These are phyloP conservation scores for Phallusia fumigata DNA, from an alignment of 23 tunicate genomes.

Conservation along the genomic window DNA sequence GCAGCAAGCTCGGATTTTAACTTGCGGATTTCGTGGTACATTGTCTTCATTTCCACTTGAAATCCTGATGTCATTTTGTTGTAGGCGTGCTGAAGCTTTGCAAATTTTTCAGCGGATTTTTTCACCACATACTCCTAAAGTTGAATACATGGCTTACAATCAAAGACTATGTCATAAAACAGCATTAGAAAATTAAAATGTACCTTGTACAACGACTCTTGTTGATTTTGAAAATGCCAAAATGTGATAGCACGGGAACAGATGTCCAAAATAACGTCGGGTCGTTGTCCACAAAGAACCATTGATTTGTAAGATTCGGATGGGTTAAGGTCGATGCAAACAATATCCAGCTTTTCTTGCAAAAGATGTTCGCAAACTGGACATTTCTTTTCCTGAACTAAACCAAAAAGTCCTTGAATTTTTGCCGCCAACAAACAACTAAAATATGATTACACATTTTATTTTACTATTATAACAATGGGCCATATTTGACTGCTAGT, in stretches of 20 bases:
- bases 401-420: no score
- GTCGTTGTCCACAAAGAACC: conserved; percentile 78
- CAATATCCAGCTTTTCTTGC: conserved; percentile 59
- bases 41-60: conserved; percentile 52
- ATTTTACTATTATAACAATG: no score
- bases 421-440: no score
- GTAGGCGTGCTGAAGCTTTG: conserved; percentile 57
- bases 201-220: conserved; percentile 69
- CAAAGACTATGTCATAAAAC: not conserved
- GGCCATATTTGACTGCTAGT: not conserved
- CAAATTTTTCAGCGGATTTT: conserved; percentile 42
- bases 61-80: conserved; percentile 49
- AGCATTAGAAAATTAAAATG: not conserved
- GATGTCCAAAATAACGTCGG: conserved; percentile 73
- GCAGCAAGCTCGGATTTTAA: conserved; percentile 45
- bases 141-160: not conserved
- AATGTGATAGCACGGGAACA: conserved; percentile 63
- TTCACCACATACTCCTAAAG: conserved; percentile 32
- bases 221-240: conserved; percentile 72
- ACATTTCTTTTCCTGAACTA: conserved; percentile 59
- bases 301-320: conserved; percentile 74
- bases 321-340: conserved; percentile 67
- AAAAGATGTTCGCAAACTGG: conserved; percentile 51
- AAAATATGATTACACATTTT: no score
- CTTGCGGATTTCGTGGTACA: conserved; percentile 32